phyloP scores from a whole-genome alignment of 2,113 vertebrate genomes.

The Sciurus niger region DNA sequence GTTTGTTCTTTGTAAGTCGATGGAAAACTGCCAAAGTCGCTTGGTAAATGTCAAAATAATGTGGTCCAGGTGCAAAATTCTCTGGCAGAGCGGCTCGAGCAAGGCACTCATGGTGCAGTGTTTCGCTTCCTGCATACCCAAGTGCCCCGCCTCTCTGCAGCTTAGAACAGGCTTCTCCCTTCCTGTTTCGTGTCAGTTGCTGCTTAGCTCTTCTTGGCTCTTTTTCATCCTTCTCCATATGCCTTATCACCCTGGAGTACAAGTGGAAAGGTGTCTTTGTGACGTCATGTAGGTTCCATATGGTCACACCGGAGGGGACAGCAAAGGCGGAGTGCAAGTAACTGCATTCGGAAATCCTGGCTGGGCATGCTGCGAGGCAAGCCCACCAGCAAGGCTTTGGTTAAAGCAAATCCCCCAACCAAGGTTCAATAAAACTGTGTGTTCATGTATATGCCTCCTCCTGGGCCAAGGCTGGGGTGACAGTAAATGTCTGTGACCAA shows the following conservation, averaged over 20 bases:
- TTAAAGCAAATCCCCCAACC: neutral
- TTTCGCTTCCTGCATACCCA: no score
- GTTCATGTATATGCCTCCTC: no score
- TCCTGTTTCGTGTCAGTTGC: neutral
- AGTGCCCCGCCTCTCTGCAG: no score
- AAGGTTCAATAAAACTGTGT: no score
- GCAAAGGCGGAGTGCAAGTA: neutral
- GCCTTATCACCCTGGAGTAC: neutral
- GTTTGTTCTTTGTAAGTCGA: neutral
- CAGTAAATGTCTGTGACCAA: neutral
- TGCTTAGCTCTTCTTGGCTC: neutral
- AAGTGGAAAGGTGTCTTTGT: neutral
- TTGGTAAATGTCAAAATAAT: neutral
- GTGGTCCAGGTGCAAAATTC: neutral
- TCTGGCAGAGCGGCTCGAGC: neutral
- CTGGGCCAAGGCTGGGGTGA: neutral
- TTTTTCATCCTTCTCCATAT: neutral
- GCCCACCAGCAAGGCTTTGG: neutral
- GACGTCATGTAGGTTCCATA: no score
- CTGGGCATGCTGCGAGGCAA: rapidly evolving
- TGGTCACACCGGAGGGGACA: no score
- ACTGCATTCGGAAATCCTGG: no score
- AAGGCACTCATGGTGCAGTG: no score
- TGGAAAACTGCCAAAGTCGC: neutral
- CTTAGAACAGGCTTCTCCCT: no score